phyloP scores from a whole-genome alignment of 2,888 invertebrate genomes.

The Aelia acuminata region DNA sequence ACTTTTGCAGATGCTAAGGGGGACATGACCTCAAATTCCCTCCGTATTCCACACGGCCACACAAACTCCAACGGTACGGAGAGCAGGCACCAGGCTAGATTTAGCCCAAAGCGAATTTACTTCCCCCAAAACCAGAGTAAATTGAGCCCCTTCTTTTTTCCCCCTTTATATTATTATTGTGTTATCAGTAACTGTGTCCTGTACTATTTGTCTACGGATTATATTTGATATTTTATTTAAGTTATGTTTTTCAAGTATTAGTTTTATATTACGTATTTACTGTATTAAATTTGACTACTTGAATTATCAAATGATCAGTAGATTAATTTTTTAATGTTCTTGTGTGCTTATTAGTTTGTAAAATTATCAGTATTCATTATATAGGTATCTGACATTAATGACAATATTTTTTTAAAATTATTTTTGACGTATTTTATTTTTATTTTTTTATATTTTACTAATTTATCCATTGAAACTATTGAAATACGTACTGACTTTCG shows the following conservation, averaged over 20 bases:
- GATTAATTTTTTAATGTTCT: background rate
- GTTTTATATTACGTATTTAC: background rate
- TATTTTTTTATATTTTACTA: background rate
- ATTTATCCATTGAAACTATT: background rate
- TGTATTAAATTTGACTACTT: background rate
- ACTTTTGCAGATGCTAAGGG: slow-evolving; percentile 57
- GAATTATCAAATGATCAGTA: background rate
- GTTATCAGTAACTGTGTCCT: background rate
- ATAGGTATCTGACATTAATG: background rate
- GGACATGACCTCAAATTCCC: slow-evolving; percentile 55
- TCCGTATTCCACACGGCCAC: slow-evolving; percentile 46
- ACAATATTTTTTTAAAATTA: background rate
- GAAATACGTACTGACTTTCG: background rate
- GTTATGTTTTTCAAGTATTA: background rate
- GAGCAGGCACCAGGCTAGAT: slow-evolving; percentile 54
- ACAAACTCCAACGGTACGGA: slow-evolving; percentile 54
- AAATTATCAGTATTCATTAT: background rate
- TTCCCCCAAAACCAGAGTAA: slow-evolving; percentile 57
- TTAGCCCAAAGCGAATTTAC: slow-evolving; percentile 56
- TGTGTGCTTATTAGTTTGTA: background rate
- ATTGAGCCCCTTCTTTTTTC: slow-evolving; percentile 47
- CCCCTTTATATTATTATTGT: slow-evolving; percentile 43
- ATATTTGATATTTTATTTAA: background rate
- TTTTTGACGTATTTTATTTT: background rate
- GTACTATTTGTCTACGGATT: background rate